Base-by-base conservation (phyloP, 2,888 invertebrate species). In the Carabus problematicus region DNA sequence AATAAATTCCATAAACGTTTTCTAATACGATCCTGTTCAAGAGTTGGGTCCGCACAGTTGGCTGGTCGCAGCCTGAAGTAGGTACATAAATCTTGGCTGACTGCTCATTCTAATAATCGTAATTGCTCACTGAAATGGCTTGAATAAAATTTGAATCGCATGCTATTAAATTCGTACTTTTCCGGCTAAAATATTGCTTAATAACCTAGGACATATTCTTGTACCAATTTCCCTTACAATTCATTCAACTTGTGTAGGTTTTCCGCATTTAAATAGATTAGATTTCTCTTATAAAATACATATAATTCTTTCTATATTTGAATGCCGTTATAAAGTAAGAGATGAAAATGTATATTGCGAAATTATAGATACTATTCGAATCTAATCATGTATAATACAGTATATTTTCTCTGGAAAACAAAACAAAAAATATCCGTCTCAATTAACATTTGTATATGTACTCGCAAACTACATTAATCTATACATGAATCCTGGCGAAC, bases 41-140 rank as follows among this genome's bases (percentile, higher is more conserved):
- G 29, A n/a, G n/a, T n/a, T 29, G 3, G 29, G 29, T 2, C 2
- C 29, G 29, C 29, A 29, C 29, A 59, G 49, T 54, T 67, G 67
- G 60, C 60, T 60, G 60, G 59, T 60, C 67, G 60, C 59, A 60
- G 67, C 67, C 41, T 40, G 49, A 67, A 67, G 59, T 67, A 58
- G 67, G 67, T 67, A 67, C 62, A 69, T 69, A 69, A 69, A 69
- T 69, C 69, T 69, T 56, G 54, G 55, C 47, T 69, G 61, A 45
- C 69, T 62, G 62, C 61, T 56, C 69, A 69, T 69, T 69, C 69
- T 69, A 69, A 69, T 69, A 69, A 69, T 61, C 56, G 69, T 69
- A 69, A 69, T 69, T 69, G 69, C 69, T 62, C 62, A 62, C 61
- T 47, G 56, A 55, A 69, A 69, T 69, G 55, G 56, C 69, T 56